Conservation (phyloP, 2,888 invertebrate species). For the Amaurobius ferox region DNA sequence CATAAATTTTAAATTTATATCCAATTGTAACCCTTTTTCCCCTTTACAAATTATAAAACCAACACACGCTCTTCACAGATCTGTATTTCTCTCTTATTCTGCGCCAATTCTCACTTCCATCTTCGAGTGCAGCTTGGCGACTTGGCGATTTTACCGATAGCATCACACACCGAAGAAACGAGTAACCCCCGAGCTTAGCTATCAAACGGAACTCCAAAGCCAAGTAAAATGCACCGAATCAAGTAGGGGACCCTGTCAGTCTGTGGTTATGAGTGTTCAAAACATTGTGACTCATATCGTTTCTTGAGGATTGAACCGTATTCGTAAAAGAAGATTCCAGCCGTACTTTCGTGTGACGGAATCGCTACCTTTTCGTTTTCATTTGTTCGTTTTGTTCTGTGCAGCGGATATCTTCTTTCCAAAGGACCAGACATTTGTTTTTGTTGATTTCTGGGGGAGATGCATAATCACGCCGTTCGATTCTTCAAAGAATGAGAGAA, state of each 20-base stretch:
- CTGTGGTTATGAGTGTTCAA: neutral
- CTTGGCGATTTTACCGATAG: neutral
- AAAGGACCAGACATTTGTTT: neutral
- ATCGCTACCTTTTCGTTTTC: neutral
- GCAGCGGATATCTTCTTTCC: neutral
- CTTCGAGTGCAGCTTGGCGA: neutral
- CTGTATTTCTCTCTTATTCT: too few species aligned
- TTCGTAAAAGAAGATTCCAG: neutral
- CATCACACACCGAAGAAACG: neutral
- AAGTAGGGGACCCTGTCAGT: neutral
- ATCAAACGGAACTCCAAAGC: neutral
- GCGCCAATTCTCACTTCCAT: too few species aligned
- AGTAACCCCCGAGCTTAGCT: neutral
- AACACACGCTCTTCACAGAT: too few species aligned
- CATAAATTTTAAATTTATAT: too few species aligned
- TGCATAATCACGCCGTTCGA: neutral
- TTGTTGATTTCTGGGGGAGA: neutral
- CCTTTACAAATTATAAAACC: too few species aligned
- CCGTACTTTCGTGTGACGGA: neutral
- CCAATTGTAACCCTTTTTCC: too few species aligned
- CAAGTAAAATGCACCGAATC: neutral
- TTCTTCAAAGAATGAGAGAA: too few species aligned
- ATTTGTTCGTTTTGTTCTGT: neutral
- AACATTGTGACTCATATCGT: neutral
- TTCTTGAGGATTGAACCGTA: neutral